These are phyloP conservation scores for Sebastes wilsoni DNA, from an alignment of 2,797 vertebrate genomes.

Conservation along the genomic window DNA sequence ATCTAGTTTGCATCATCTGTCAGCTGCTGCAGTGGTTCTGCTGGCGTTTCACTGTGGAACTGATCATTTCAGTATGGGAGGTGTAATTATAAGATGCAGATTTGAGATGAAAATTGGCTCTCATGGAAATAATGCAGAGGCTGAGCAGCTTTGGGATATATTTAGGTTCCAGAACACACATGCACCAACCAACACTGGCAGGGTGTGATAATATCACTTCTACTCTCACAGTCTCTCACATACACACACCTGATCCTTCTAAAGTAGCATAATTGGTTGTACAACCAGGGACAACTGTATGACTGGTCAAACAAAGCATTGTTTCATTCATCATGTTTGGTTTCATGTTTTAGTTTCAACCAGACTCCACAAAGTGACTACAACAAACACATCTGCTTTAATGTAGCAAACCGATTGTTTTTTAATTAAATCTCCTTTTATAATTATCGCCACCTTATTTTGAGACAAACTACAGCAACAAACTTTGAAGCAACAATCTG, in stretches of 20 bases:
- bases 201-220: not conserved
- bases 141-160: constrained; percentile 4
- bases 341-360: not conserved
- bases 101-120: constrained; percentile 17
- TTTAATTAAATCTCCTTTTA: not conserved
- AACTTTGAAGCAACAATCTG: not conserved
- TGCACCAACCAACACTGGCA: not conserved
- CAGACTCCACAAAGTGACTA: not conserved
- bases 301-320: not conserved
- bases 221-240: not conserved
- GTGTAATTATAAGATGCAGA: constrained; percentile 31
- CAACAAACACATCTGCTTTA: not conserved
- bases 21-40: not conserved
- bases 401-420: not conserved
- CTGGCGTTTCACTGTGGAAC: not conserved
- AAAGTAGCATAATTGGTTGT: not conserved
- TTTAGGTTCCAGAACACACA: constrained; percentile 2
- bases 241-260: not conserved
- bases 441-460: not conserved
- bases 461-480: not conserved
- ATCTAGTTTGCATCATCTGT: constrained; percentile 1
- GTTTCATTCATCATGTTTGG: not conserved
- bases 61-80: not conserved
- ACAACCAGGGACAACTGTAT: not conserved
- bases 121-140: constrained; percentile 14